Percentiles rank a stretch among this genome's conserved stretches.
Evolutionary conservation across 2,888 invertebrate genomes (phyloP).

Genomic region (Scaptomyza cyrtandrae): DNA sequence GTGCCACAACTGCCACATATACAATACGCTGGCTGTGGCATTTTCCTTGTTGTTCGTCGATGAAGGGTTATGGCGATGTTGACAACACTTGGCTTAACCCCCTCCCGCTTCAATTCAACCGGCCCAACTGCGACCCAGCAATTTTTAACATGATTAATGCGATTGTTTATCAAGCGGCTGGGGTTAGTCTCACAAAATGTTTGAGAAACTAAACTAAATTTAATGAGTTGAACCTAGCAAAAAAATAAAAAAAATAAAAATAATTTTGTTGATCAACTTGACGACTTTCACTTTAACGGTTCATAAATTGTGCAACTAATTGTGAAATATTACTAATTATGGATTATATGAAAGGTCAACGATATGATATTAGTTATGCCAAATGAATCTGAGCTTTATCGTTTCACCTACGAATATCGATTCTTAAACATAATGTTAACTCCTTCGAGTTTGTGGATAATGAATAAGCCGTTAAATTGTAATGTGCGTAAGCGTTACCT

Average conservation of each 20-base stretch:
- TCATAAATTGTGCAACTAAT: constrained; percentile 1
- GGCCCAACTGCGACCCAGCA: constrained; percentile 14
- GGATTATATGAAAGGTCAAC: neutral
- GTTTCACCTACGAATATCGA: neutral
- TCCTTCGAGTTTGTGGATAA: neutral
- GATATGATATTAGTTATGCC: neutral
- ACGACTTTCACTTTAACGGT: neutral
- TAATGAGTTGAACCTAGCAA: neutral
- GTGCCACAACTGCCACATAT: constrained; percentile 28
- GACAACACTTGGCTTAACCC: constrained; percentile 57
- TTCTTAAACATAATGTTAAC: no score
- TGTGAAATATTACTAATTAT: neutral
- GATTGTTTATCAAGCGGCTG: constrained; percentile 43
- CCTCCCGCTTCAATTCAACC: neutral
- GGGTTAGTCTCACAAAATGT: constrained; percentile 14
- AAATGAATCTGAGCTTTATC: neutral
- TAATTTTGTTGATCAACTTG: constrained; percentile 1
- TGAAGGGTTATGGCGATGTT: constrained; percentile 72
- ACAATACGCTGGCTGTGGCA: constrained; percentile 6
- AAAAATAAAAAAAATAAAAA: constrained; percentile 9
- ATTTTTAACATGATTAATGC: constrained; percentile 52
- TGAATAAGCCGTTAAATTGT: neutral
- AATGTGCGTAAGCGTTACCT: constrained; percentile 31
- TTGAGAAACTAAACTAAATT: constrained; percentile 1
- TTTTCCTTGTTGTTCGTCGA: constrained; percentile 36